These are phyloP conservation scores for Microtus agrestis DNA, from an alignment of 2,797 vertebrate species.

Conservation along the genomic window DNA sequence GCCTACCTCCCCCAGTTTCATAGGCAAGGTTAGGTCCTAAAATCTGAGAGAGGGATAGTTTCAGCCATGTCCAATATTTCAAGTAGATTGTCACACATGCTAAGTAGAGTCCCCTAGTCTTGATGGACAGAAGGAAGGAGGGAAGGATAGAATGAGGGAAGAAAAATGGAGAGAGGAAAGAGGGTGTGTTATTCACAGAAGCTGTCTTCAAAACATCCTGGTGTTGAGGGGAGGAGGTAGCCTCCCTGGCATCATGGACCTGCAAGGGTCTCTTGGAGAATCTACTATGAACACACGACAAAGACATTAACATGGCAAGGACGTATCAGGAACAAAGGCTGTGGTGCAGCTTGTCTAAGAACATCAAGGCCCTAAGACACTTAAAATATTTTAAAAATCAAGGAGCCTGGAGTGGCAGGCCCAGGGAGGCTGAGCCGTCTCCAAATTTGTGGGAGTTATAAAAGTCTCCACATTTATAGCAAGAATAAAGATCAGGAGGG, in stretches of 20 bases:
- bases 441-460: neutral
- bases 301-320: accelerated
- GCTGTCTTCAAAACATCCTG: neutral
- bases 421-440: neutral
- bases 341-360: neutral
- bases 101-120: neutral
- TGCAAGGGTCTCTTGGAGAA: accelerated
- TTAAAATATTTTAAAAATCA: neutral
- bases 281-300: accelerated
- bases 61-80: neutral
- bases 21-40: neutral
- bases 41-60: neutral
- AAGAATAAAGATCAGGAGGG: no score
- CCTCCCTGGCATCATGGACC: neutral
- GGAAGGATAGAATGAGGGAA: neutral
- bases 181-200: accelerated
- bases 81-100: neutral
- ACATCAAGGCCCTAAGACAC: neutral
- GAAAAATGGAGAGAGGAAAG: accelerated
- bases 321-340: no score
- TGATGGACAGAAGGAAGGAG: neutral
- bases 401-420: no score
- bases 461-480: neutral
- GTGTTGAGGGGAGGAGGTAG: neutral
- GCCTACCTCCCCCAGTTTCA: accelerated